These are phyloP conservation scores for Drosophila mimetica DNA, from an alignment of 2,888 invertebrate species.

Conservation along the genomic window DNA sequence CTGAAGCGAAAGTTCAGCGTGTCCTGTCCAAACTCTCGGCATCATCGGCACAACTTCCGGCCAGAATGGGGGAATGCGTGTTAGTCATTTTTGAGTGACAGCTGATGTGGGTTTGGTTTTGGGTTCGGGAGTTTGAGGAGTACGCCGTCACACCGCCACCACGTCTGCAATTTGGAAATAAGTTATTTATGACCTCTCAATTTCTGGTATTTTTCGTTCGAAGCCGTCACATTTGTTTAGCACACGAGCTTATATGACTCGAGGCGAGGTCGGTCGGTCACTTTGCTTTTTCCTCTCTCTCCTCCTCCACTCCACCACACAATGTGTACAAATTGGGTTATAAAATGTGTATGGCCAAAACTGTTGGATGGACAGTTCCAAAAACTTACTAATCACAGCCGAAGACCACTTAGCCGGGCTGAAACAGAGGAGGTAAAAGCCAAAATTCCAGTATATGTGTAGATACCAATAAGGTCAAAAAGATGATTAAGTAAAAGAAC, in stretches of 20 bases:
- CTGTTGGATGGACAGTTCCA: not conserved
- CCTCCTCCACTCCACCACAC: not conserved
- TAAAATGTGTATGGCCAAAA: not conserved
- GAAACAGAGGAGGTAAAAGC: not conserved
- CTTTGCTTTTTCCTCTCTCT: too few relatives aligned
- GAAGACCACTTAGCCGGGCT: not conserved
- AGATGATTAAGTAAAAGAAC: not conserved
- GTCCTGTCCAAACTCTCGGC: conserved; percentile 24
- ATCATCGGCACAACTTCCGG: conserved; percentile 1
- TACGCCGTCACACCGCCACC: conserved; percentile 1
- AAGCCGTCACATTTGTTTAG: conserved; percentile 26
- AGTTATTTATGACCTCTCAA: conserved; percentile 37
- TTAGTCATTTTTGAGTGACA: conserved; percentile 34
- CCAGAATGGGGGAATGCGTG: conserved; percentile 15
- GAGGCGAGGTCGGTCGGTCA: not conserved
- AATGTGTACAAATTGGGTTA: conserved; percentile 1
- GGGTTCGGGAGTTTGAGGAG: not conserved
- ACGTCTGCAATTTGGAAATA: conserved; percentile 33
- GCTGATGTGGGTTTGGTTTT: conserved; percentile 26
- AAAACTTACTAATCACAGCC: conserved; percentile 6
- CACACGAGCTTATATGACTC: conserved; percentile 6
- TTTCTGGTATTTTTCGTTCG: conserved; percentile 13
- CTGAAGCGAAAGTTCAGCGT: not conserved
- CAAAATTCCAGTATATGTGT: not conserved
- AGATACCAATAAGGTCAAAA: not conserved